A percentile compares a stretch with the other conserved stretches of the same genome.
phyloP scores from a whole-genome alignment of 2,797 vertebrate genomes.

The Sebastes oblongus region DNA sequence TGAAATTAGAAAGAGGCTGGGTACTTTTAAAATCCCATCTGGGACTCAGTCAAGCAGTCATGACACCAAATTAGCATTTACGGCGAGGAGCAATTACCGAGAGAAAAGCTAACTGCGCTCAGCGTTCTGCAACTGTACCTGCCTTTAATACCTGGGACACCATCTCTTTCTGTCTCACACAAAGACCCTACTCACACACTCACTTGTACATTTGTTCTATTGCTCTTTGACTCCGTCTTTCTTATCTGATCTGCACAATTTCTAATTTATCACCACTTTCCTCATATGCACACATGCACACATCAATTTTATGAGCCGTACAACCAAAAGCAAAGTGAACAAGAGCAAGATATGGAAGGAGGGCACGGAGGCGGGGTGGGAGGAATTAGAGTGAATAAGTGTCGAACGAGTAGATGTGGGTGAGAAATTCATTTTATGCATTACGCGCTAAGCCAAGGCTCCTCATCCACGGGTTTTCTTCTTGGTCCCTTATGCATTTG shows the following conservation, averaged over 20 bases:
- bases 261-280: slow-evolving; percentile 35
- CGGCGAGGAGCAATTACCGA: slow-evolving; percentile 70
- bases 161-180: slow-evolving; percentile 50
- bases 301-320: slow-evolving; percentile 55
- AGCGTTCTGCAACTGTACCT: slow-evolving; percentile 70
- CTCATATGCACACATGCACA: not conserved
- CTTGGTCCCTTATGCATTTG: slow-evolving; percentile 61
- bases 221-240: slow-evolving; percentile 29
- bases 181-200: slow-evolving; percentile 4
- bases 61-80: slow-evolving; percentile 81
- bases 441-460: slow-evolving; percentile 64
- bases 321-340: slow-evolving; percentile 34
- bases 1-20: slow-evolving; percentile 74
- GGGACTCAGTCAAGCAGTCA: slow-evolving; percentile 74
- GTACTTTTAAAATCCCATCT: slow-evolving; percentile 79
- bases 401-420: slow-evolving; percentile 39
- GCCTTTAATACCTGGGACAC: slow-evolving; percentile 60
- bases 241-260: slow-evolving; percentile 34
- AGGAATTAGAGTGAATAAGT: slow-evolving; percentile 62
- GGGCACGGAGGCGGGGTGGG: slow-evolving; percentile 6
- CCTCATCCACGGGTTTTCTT: slow-evolving; percentile 52
- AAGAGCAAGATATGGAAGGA: slow-evolving; percentile 12
- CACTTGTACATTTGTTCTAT: not conserved
- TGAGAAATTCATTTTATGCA: slow-evolving; percentile 76
- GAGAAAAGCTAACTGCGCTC: slow-evolving; percentile 74